phyloP scores from a whole-genome alignment of 2,888 invertebrate genomes.

The Crocallis elinguaria region DNA sequence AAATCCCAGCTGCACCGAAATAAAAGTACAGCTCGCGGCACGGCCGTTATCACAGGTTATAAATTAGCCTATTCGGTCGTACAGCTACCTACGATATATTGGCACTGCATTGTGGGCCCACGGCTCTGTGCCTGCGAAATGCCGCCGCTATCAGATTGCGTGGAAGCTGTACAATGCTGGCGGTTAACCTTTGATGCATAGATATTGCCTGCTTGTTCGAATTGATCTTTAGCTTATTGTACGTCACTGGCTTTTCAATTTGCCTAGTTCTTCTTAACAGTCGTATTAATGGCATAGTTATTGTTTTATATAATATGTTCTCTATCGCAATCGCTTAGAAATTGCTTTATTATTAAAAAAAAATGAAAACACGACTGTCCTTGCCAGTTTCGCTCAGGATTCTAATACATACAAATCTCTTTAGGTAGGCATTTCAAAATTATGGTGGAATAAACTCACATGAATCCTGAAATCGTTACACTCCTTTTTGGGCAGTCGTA shows the following conservation, averaged over 20 bases:
- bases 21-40: slow-evolving; percentile 19
- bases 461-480: no score
- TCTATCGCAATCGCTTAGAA: no score
- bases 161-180: slow-evolving; percentile 23
- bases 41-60: slow-evolving; percentile 20
- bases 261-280: not conserved
- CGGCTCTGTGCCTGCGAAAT: slow-evolving; percentile 25
- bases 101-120: slow-evolving; percentile 26
- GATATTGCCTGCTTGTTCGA: slow-evolving; percentile 19
- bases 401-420: no score
- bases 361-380: no score
- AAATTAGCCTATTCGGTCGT: slow-evolving; percentile 29
- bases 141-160: slow-evolving; percentile 22
- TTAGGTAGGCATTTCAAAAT: no score
- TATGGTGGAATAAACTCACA: no score
- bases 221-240: slow-evolving; percentile 19
- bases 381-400: no score
- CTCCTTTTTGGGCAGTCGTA: no score
- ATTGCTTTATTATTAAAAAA: no score
- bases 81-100: slow-evolving; percentile 26
- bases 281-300: no score
- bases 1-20: slow-evolving; percentile 2
- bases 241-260: not conserved
- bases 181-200: slow-evolving; percentile 24
- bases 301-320: not conserved